These are phyloP conservation scores for Belonocnema kinseyi DNA, from an alignment of 1,140 invertebrate genomes.

Conservation along the genomic window DNA sequence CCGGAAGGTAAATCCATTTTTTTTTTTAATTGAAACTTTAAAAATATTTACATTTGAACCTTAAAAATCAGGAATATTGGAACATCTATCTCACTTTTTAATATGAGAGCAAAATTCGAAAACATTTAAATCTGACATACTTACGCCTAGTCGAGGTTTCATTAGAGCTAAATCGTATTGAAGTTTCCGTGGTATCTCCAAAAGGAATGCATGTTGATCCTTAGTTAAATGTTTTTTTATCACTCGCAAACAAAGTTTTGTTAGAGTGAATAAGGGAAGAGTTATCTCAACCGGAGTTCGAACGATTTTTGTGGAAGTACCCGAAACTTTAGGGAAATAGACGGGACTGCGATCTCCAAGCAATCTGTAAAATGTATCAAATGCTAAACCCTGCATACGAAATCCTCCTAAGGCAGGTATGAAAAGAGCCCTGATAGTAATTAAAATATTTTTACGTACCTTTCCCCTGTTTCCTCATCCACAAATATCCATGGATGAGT, in stretches of 20 bases:
- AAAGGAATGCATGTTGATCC: slow-evolving; percentile 65
- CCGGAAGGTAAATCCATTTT: too few relatives aligned
- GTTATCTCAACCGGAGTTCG: slow-evolving; percentile 65
- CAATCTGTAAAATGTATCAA: slow-evolving; percentile 53
- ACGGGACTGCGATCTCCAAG: slow-evolving; percentile 64
- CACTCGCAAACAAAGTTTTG: slow-evolving; percentile 63
- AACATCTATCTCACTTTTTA: too few relatives aligned
- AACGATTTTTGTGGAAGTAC: slow-evolving; percentile 43
- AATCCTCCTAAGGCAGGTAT: too few relatives aligned
- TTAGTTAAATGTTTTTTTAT: slow-evolving; percentile 56
- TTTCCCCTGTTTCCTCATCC: slow-evolving; percentile 79
- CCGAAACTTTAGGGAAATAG: slow-evolving; percentile 62
- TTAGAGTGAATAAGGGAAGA: slow-evolving; percentile 65
- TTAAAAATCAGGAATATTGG: too few relatives aligned
- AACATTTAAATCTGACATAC: neutral
- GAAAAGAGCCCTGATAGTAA: too few relatives aligned
- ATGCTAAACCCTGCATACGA: too few relatives aligned
- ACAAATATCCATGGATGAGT: slow-evolving; percentile 85
- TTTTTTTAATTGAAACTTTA: too few relatives aligned
- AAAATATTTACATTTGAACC: neutral
- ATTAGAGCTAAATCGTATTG: slow-evolving; percentile 57
- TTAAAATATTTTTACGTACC: slow-evolving; percentile 48
- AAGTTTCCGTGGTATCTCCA: slow-evolving; percentile 63
- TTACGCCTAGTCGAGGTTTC: slow-evolving; percentile 42
- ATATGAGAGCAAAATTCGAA: too few relatives aligned